Evolutionary conservation across 2,797 vertebrate species (phyloP), one percentile per base, ranked within the genome.

Genomic region (Lindbergichthys nudifrons): DNA sequence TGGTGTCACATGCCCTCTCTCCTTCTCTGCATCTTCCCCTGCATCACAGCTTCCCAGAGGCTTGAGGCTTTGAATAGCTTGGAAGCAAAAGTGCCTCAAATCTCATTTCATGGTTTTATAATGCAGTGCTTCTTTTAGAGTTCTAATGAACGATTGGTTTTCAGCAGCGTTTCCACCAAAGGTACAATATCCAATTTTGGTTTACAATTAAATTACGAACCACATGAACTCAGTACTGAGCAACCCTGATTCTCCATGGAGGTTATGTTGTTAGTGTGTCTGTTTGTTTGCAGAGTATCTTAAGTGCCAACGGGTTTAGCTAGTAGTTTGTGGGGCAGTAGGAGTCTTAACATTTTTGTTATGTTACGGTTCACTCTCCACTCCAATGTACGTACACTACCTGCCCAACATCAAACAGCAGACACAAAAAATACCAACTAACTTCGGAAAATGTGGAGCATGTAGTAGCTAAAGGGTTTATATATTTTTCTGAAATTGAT

Each of bases 31-130:
- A 10, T 83, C 85, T 80, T 75, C 73, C 82, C 72, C 73, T 77
- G 43, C 77, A 65, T 73, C 66, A 60, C 79, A 70, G 82, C 43
- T 53, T 81, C 79, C 80, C 65, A 42, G 13, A 71, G 73, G 86
- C 85, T 74, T 6, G 13, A 59, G 53, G 67, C 79, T 84, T 80
- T 77, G 68, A 90, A 81, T 77, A 76, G 69, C 68, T 83, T 51
- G 77, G 75, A 75, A 67, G 76, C 78, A 79, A 82, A 80, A 81
- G 73, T 73, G 68, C 81, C 80, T 86, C 69, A 65, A 87, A 87
- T 86, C 77, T 82, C 68, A 87, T 86, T 85, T 85, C 56, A 70
- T 64, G 70, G 89, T 72, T 79, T 36, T 80, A 82, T 79, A 83
- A 82, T 83, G 76, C 62, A 73, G 39, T 42, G 36, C 70, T 39